Conservation (phyloP, 2,113 vertebrate species). For the Anguilla japonica region DNA sequence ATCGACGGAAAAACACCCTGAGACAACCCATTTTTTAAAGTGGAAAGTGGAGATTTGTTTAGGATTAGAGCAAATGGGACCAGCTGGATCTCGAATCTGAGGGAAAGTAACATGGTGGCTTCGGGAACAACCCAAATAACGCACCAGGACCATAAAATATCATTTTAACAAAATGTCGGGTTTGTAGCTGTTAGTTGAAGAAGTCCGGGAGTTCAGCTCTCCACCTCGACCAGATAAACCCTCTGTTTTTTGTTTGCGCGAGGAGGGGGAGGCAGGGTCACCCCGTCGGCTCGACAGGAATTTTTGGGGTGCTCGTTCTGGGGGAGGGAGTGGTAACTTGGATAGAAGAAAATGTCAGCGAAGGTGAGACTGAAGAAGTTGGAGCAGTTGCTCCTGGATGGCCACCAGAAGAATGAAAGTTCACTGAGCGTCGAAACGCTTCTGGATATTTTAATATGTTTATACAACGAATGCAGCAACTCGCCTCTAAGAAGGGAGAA, state of each 20-base stretch:
- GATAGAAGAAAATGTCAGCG: constrained; percentile 77
- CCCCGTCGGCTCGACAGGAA: background rate
- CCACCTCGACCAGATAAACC: constrained; percentile 53
- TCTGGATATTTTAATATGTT: constrained; percentile 87
- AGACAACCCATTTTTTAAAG: constrained; percentile 48
- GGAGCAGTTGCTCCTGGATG: constrained; percentile 88
- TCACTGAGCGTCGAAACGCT: constrained; percentile 89
- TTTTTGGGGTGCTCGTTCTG: constrained; percentile 22
- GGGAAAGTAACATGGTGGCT: constrained; percentile 33
- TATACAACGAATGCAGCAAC: constrained; percentile 82
- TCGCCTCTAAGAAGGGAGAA: constrained; percentile 86
- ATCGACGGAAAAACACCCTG: constrained; percentile 51
- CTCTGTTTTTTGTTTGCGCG: constrained; percentile 22
- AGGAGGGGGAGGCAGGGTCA: constrained; percentile 21
- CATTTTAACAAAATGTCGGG: constrained; percentile 56
- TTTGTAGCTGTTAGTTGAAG: constrained; percentile 54
- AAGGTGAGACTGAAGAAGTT: constrained; percentile 91
- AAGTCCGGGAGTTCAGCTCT: constrained; percentile 49
- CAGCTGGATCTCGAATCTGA: constrained; percentile 46
- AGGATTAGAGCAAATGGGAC: constrained; percentile 61
- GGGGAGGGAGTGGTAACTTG: constrained; percentile 33
- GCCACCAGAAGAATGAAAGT: constrained; percentile 72
- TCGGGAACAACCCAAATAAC: constrained; percentile 24
- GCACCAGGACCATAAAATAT: constrained; percentile 24
- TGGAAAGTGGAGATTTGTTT: constrained; percentile 61